A percentile compares a stretch with the other conserved stretches of the same genome.
Conservation (phyloP, 2,113 vertebrate genomes). For the Telmatochromis brichardi region DNA sequence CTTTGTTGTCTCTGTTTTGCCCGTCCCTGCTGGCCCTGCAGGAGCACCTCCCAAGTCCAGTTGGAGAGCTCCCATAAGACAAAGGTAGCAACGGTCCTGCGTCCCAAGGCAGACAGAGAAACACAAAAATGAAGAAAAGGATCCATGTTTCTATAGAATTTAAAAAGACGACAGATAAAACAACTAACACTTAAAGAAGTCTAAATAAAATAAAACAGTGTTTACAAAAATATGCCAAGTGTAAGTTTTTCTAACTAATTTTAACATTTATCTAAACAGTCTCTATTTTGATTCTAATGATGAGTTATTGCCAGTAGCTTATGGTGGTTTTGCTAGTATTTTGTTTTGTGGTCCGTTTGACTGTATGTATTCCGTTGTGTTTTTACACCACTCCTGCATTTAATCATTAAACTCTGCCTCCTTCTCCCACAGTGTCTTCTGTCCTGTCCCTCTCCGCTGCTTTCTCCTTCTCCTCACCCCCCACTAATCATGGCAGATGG, state of each 20-base stretch:
- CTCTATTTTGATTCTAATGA: background rate
- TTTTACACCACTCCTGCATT: background rate
- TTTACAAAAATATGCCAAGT: fast-evolving
- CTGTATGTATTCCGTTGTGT: background rate
- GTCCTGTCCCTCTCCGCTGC: fast-evolving
- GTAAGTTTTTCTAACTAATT: background rate
- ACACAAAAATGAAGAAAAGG: background rate
- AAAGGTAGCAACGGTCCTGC: constrained; percentile 83
- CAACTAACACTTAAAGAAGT: background rate
- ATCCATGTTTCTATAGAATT: background rate
- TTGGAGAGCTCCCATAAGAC: constrained; percentile 86
- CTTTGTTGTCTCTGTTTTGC: constrained; percentile 87
- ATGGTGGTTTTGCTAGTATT: background rate
- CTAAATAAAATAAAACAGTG: background rate
- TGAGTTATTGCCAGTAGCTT: fast-evolving
- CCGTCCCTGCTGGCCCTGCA: constrained; percentile 83
- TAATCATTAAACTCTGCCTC: background rate
- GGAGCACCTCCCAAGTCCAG: constrained; percentile 84
- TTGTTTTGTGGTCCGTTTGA: background rate
- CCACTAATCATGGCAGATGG: background rate
- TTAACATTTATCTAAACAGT: background rate
- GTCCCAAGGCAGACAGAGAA: background rate
- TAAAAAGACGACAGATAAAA: background rate
- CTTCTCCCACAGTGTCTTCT: background rate
- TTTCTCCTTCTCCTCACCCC: background rate